Evolutionary conservation across 1,140 invertebrate species (phyloP), one percentile per base, ranked within the genome.

Genomic region (Grapholita molesta): DNA sequence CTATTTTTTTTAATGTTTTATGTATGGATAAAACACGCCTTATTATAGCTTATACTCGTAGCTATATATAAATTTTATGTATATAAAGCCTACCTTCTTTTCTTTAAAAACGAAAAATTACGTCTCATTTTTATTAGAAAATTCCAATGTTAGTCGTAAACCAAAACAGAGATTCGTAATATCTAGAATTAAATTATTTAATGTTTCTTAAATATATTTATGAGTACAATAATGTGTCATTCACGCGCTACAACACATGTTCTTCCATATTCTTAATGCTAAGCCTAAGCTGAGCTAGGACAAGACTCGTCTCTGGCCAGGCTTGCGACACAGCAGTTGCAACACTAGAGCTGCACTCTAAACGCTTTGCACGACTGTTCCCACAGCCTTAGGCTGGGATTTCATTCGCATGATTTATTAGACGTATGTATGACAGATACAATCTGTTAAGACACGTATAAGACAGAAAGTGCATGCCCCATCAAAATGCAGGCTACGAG

Each of bases 311-410:
- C 55, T 61, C 55, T 32, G 28, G 25, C 25, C 15, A 2, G 25
- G 55, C 55, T 61, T 61, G 55, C 55, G 55, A 61, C 55, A 61
- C 55, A 5, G 55, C 55, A 28, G 55, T 61, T 61, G 25, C 55
- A 28, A 61, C 55, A 61, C 25, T 3, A 11, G 55, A 61, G 55
- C 55, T 28, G 55, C 25, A 61, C 55, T 61, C 55, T 61, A 61
- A 61, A 61, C 55, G 55, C 55, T 61, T 48, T 61, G 55, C 55
- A 28, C 55, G n/a, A 28, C 12, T 61, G 25, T 61, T 61, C 55
- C 55, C 55, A 61, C 55, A 61, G 55, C 55, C 55, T 61, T 61
- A 61, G 55, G 25, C 55, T 61, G 55, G 55, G 24, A 28, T 61
- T 61, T 30, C 55, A 11, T 15, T 61, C 7, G 24, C 5, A 30